phyloP scores from a whole-genome alignment of 2,113 vertebrate species.

The Hypanus sabinus region DNA sequence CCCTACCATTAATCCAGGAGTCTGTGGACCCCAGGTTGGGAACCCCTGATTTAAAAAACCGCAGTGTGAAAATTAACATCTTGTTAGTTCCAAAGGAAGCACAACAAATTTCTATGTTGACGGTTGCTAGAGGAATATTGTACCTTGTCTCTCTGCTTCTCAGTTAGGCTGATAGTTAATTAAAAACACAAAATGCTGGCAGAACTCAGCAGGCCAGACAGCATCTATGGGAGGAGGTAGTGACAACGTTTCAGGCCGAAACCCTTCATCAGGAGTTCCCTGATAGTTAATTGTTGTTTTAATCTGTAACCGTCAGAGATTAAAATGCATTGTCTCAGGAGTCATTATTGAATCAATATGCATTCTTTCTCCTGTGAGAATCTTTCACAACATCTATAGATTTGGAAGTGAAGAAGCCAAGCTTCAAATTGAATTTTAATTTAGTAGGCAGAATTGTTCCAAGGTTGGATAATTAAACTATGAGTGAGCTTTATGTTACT shows the following conservation, averaged over 20 bases:
- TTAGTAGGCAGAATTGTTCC: not conserved
- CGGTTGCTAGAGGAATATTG: not conserved
- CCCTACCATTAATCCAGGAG: too few relatives aligned
- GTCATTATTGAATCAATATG: not conserved
- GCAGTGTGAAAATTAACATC: not conserved
- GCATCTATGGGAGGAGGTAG: too few relatives aligned
- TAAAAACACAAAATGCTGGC: too few relatives aligned
- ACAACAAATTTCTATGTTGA: not conserved
- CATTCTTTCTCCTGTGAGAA: not conserved
- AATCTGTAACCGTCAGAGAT: not conserved
- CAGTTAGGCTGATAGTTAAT: not conserved
- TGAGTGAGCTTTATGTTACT: not conserved
- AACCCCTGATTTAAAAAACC: not conserved
- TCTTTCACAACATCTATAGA: not conserved
- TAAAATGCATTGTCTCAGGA: not conserved
- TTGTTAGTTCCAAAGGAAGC: not conserved
- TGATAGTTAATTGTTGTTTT: not conserved
- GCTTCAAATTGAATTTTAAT: not conserved
- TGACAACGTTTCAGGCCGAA: too few relatives aligned
- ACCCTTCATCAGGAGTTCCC: too few relatives aligned
- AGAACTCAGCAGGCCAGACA: too few relatives aligned
- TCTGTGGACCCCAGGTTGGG: too few relatives aligned
- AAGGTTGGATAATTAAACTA: not conserved
- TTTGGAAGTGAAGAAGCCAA: not conserved
- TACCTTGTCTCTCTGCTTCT: not conserved